Conservation (phyloP, 1,140 invertebrate genomes). For the Drosophila obscura region DNA sequence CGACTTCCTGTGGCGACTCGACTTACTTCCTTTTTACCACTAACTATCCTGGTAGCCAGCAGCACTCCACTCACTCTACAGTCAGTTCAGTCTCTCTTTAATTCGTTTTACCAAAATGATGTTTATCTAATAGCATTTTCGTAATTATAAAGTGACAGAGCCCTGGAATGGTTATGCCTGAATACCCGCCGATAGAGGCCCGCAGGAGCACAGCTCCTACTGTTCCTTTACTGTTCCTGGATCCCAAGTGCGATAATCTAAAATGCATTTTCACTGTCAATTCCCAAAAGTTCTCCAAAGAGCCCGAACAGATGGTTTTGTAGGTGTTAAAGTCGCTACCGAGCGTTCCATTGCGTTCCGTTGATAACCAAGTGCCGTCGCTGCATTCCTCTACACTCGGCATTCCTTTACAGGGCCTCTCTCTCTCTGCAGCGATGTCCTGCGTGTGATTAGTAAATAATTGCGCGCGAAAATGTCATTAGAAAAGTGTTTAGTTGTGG, state of each 20-base stretch:
- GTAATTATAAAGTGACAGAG: constrained; percentile 69
- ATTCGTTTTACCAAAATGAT: constrained; percentile 52
- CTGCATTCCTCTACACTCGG: constrained; percentile 47
- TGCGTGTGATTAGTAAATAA: constrained; percentile 75
- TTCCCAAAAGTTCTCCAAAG: constrained; percentile 28
- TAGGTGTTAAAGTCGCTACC: constrained; percentile 60
- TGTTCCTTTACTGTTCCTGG: constrained; percentile 21
- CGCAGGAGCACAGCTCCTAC: constrained; percentile 52
- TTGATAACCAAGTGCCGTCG: constrained; percentile 66
- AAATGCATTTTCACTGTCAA: constrained; percentile 67
- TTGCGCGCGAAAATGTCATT: constrained; percentile 73
- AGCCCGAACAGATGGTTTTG: constrained; percentile 53
- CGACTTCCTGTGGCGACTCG: constrained; percentile 71
- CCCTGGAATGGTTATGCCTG: constrained; percentile 61
- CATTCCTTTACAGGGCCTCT: constrained; percentile 23
- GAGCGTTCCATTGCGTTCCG: constrained; percentile 3
- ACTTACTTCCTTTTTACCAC: constrained; percentile 61
- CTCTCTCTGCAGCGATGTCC: constrained; percentile 18
- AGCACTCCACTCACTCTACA: not conserved
- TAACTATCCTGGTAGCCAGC: constrained; percentile 61
- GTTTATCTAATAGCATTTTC: constrained; percentile 71
- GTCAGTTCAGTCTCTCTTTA: constrained; percentile 15
- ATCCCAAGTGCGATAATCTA: constrained; percentile 68
- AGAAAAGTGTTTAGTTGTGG: constrained; percentile 66
- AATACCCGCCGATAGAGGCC: constrained; percentile 48